A percentile compares a stretch with the other conserved stretches of the same genome.
These are phyloP conservation scores for Dicranocentrus wangi DNA, from an alignment of 2,888 invertebrate genomes.

Conservation along the genomic window DNA sequence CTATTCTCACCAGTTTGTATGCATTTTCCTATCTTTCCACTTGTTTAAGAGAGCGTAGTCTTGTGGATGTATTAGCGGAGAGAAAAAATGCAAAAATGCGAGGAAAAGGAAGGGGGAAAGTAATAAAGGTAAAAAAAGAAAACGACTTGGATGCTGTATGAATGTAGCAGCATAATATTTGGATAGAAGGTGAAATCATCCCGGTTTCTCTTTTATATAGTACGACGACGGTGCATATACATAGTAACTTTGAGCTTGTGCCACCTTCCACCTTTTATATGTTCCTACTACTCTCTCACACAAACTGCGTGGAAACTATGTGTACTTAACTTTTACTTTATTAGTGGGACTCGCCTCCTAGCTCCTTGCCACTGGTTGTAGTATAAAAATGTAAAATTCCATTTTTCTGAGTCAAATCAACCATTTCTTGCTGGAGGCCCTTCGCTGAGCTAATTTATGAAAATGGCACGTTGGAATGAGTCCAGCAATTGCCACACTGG, in stretches of 20 bases:
- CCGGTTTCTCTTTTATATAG: too few relatives aligned
- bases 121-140: background rate
- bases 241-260: background rate
- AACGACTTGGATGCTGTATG: too few relatives aligned
- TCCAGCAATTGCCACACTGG: slow-evolving; percentile 53
- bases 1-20: background rate
- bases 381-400: slow-evolving; percentile 5
- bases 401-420: slow-evolving; percentile 22
- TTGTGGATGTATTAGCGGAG: slow-evolving; percentile 19
- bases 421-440: slow-evolving; percentile 26
- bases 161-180: too few relatives aligned
- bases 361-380: background rate
- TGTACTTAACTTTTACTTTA: slow-evolving; percentile 13
- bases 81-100: background rate
- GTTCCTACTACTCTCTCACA: background rate
- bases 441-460: slow-evolving; percentile 63
- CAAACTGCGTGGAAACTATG: background rate
- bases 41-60: background rate
- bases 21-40: background rate
- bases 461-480: slow-evolving; percentile 65
- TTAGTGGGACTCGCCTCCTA: background rate
- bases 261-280: background rate
- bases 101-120: background rate
- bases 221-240: background rate
- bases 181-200: too few relatives aligned